Evolutionary conservation across 1,140 invertebrate species (phyloP), one percentile per base, ranked within the genome.

Genomic region (Monomorium pharaonis): DNA sequence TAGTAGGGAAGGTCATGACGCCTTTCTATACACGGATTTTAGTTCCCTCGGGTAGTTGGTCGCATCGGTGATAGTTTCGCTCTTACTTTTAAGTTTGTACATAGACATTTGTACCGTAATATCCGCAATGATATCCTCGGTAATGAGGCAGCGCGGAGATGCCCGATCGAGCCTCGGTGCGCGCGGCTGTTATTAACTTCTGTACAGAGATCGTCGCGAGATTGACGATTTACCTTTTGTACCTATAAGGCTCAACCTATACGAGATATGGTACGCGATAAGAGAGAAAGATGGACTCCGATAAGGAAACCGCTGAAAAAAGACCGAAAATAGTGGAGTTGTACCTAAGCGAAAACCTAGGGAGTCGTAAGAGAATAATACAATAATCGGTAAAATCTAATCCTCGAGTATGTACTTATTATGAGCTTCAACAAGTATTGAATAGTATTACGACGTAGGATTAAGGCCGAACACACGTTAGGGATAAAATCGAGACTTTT

Each of bases 401-500:
- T 94, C 93, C 90, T 94, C 77, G 88, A 94, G 92, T 94, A 92
- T 94, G 93, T 94, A 94, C 92, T 94, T 94, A 94, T 93, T 94
- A 94, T 93, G 94, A 95, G 94, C 94, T 95, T 95, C 92, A 93
- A 94, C 88, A 95, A 94, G 93, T 95, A 95, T 94, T 94, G 93
- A 93, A 92, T 94, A 95, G 93, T 94, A 94, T 94, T 94, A 93
- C 65, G 86, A 85, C 80, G 80, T 93, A 93, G 88, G 37, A 21
- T 89, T 80, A 90, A 91, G 70, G 44, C 49, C 76, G 76, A 63
- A 85, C 47, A 70, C 69, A 37, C 33, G 21, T 85, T 69, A 86
- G 67, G 54, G 12, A 24, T 44, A 30, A 54, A 65, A 81, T 21
- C 47, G 70, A 37, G 87, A 51, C 21, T 42, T 47, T 49, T 30